Percentiles rank a stretch among this genome's conserved stretches.
phyloP scores from a whole-genome alignment of 1,140 invertebrate genomes.

The Musca vetustissima region DNA sequence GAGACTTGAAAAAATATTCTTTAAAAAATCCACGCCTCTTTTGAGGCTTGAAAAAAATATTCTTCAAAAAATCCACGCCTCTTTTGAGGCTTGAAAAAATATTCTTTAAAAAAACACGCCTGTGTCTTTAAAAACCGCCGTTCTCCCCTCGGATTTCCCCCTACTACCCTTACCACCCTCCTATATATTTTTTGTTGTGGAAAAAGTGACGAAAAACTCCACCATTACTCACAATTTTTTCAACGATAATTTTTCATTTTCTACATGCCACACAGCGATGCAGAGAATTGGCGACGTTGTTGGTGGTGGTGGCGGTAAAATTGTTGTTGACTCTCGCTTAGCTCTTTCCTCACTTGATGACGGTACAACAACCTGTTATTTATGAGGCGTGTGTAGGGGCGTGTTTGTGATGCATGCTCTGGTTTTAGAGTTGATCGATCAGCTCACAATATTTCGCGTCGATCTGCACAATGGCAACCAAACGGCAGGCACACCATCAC shows the following conservation, averaged over 20 bases:
- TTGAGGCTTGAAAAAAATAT: no score
- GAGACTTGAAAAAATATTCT: no score
- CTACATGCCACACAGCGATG: neutral
- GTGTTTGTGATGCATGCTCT: slow-evolving; percentile 22
- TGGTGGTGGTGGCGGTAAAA: neutral
- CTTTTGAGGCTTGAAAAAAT: no score
- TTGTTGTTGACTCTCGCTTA: neutral
- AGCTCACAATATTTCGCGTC: neutral
- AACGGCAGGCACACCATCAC: no score
- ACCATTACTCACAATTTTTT: neutral
- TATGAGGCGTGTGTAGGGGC: slow-evolving; percentile 32
- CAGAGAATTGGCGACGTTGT: neutral
- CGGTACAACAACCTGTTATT: slow-evolving; percentile 17
- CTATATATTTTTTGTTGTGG: neutral
- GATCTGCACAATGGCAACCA: neutral
- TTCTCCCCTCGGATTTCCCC: no score
- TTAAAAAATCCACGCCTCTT: no score
- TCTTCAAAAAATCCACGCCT: no score
- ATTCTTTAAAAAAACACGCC: no score
- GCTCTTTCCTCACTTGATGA: no score
- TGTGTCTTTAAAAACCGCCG: no score
- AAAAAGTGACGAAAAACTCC: neutral
- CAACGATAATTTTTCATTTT: neutral
- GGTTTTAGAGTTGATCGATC: slow-evolving; percentile 27
- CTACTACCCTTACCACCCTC: no score